phyloP scores from a whole-genome alignment of 2,888 invertebrate species.

The Sminthurinus aureus region DNA sequence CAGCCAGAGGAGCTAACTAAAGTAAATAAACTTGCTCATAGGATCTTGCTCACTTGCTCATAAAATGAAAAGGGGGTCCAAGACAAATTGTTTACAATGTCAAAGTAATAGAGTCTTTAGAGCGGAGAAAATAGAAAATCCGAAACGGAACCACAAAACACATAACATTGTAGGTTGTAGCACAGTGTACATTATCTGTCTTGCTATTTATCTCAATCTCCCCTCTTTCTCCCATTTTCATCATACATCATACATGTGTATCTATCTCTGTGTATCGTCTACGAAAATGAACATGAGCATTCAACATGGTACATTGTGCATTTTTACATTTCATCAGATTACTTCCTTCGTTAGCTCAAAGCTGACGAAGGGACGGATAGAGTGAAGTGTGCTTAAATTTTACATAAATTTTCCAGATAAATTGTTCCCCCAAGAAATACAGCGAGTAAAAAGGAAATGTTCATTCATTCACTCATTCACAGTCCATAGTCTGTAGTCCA shows the following conservation, averaged over 20 bases:
- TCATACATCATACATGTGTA: too few relatives aligned
- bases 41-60: too few relatives aligned
- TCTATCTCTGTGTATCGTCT: too few relatives aligned
- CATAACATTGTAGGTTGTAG: neutral
- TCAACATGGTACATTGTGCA: neutral
- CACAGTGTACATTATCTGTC: neutral
- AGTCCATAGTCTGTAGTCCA: neutral
- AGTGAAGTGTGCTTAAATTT: constrained; percentile 39
- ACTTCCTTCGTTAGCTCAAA: neutral
- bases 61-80: neutral
- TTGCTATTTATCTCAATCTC: too few relatives aligned
- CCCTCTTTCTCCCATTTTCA: neutral
- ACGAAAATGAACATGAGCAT: too few relatives aligned
- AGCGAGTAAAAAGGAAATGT: neutral
- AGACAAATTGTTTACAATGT: neutral
- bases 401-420: constrained; percentile 40
- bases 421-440: constrained; percentile 42
- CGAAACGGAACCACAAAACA: neutral
- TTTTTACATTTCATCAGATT: constrained; percentile 1
- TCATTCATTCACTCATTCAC: neutral
- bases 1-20: neutral
- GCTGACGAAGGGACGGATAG: constrained; percentile 2
- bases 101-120: neutral
- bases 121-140: neutral
- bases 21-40: neutral